phyloP scores from a whole-genome alignment of 2,888 invertebrate species.

The Drosophila rubida region DNA sequence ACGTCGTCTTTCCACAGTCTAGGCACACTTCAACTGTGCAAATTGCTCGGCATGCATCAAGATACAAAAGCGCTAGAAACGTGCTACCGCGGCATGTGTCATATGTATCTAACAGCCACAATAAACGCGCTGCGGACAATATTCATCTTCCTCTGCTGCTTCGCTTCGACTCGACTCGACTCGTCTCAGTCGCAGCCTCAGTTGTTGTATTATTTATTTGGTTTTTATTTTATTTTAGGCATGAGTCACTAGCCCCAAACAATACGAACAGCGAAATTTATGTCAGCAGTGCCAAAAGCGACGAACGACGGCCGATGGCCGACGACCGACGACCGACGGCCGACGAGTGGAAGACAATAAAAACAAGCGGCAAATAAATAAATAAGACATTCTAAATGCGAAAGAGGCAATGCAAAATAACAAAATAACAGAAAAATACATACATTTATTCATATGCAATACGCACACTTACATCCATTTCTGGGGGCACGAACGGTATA shows the following conservation, averaged over 20 bases:
- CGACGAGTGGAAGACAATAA: constrained; percentile 52
- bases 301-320: constrained; percentile 16
- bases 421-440: constrained; percentile 33
- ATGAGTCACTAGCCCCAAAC: constrained; percentile 66
- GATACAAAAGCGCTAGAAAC: constrained; percentile 61
- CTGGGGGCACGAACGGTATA: constrained; percentile 15
- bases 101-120: constrained; percentile 67
- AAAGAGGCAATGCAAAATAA: constrained; percentile 35
- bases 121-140: constrained; percentile 29
- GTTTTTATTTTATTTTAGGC: constrained; percentile 41
- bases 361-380: constrained; percentile 71
- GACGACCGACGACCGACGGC: constrained; percentile 12
- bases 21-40: constrained; percentile 78
- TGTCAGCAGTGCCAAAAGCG: constrained; percentile 80
- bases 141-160: constrained; percentile 7
- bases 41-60: constrained; percentile 62
- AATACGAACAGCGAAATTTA: constrained; percentile 69
- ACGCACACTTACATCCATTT: not conserved
- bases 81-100: constrained; percentile 70
- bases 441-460: constrained; percentile 3
- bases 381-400: constrained; percentile 63
- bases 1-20: constrained; percentile 74
- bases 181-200: constrained; percentile 12
- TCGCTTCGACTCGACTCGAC: too few species aligned
- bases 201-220: constrained; percentile 22